These are phyloP conservation scores for Cydia pomonella DNA, from an alignment of 1,140 invertebrate species.

Conservation along the genomic window DNA sequence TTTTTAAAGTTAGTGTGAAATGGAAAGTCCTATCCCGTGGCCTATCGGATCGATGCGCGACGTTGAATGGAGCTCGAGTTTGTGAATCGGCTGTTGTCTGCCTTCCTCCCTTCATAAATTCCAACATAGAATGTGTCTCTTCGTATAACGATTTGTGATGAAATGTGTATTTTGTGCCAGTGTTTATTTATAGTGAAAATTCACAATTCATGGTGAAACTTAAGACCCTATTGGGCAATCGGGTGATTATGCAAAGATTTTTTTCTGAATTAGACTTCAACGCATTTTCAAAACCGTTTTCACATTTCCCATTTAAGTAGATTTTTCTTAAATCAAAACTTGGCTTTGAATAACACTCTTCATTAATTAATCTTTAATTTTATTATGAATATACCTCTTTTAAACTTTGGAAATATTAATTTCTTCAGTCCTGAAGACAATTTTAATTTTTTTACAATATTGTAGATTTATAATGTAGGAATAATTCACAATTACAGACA, in stretches of 20 bases:
- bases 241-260: conserved; percentile 18
- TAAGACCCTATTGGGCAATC: conserved; percentile 11
- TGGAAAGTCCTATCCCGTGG: conserved; percentile 62
- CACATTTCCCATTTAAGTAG: neutral
- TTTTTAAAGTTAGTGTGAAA: conserved; percentile 61
- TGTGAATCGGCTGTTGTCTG: conserved; percentile 43
- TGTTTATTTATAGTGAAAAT: conserved; percentile 11
- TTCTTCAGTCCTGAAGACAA: too few relatives aligned
- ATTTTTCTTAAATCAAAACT: neutral
- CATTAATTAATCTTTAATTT: neutral
- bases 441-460: neutral
- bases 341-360: neutral
- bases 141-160: conserved; percentile 3
- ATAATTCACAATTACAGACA: too few relatives aligned
- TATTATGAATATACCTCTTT: too few relatives aligned
- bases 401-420: too few relatives aligned
- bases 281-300: neutral
- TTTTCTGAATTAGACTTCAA: conserved; percentile 17
- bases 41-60: conserved; percentile 62
- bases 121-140: neutral
- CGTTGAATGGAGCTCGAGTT: conserved; percentile 58
- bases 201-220: neutral
- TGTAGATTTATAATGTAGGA: neutral
- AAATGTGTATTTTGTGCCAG: conserved; percentile 19
- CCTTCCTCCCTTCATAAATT: neutral